phyloP scores from a whole-genome alignment of 2,888 invertebrate species.

The Allacma fusca region DNA sequence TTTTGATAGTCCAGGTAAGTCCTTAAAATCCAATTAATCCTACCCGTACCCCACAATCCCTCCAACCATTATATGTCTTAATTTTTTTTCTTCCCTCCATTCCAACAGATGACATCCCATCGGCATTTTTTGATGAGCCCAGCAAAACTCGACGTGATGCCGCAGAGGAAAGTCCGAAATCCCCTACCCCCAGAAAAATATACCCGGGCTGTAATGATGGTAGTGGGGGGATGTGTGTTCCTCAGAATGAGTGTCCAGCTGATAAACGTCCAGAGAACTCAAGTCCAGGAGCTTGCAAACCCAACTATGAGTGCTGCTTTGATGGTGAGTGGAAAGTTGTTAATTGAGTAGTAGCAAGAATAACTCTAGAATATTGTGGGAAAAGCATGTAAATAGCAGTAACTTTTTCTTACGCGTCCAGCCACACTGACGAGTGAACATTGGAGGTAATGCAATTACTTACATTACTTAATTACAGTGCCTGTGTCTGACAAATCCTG shows the following conservation, averaged over 20 bases:
- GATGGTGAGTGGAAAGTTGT: slow-evolving; percentile 47
- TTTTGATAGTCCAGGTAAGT: slow-evolving; percentile 51
- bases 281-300: slow-evolving; percentile 46
- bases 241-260: slow-evolving; percentile 50
- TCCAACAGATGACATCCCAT: slow-evolving; percentile 4
- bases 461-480: slow-evolving; percentile 35
- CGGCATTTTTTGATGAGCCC: slow-evolving; percentile 32
- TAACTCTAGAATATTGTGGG: too few relatives aligned
- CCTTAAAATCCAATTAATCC: neutral
- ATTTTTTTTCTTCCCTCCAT: neutral
- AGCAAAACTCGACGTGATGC: neutral
- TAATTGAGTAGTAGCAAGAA: too few relatives aligned
- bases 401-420: neutral
- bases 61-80: neutral
- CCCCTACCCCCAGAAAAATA: neutral
- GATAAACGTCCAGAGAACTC: slow-evolving; percentile 45
- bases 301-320: slow-evolving; percentile 56
- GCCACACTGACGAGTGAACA: too few relatives aligned
- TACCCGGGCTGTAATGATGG: slow-evolving; percentile 57
- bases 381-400: neutral
- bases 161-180: neutral
- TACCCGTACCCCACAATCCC: neutral
- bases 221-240: slow-evolving; percentile 59
- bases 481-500: slow-evolving; percentile 53
- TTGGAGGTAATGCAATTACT: neutral